These are phyloP conservation scores for Drosophila atripex DNA, from an alignment of 2,888 invertebrate genomes.

Conservation along the genomic window DNA sequence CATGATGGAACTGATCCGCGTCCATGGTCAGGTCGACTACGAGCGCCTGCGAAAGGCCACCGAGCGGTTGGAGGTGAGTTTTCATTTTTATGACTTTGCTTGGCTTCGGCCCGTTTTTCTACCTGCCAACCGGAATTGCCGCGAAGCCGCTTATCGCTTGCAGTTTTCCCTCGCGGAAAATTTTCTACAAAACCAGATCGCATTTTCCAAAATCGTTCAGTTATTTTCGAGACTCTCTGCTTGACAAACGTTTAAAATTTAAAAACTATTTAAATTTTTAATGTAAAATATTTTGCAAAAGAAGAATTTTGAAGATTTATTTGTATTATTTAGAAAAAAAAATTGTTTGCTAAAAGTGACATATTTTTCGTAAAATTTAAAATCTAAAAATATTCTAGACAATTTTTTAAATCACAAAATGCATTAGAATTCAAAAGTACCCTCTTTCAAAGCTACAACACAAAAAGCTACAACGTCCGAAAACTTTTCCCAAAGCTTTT, in stretches of 20 bases:
- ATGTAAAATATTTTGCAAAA: not conserved
- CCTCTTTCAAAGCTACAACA: not conserved
- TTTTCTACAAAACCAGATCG: not conserved
- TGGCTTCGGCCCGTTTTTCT: slow-evolving; percentile 14
- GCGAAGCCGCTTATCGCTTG: slow-evolving; percentile 27
- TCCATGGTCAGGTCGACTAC: slow-evolving; percentile 93
- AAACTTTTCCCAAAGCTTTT: slow-evolving; percentile 45
- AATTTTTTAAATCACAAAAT: not conserved
- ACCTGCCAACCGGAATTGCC: slow-evolving; percentile 42
- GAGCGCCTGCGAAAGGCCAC: slow-evolving; percentile 92
- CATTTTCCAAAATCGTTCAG: not conserved
- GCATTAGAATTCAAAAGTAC: not conserved
- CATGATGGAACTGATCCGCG: slow-evolving; percentile 93
- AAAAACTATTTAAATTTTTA: not conserved
- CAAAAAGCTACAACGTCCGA: slow-evolving; percentile 2
- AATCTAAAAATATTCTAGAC: not conserved
- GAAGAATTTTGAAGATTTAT: not conserved
- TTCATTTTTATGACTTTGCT: slow-evolving; percentile 24
- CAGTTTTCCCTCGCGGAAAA: slow-evolving; percentile 7
- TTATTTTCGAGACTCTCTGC: not conserved
- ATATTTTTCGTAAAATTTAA: no score
- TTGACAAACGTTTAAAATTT: not conserved
- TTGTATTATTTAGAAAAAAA: no score
- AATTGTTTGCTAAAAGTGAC: no score
- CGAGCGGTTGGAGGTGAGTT: slow-evolving; percentile 91